Evolutionary conservation across 2,888 invertebrate genomes (phyloP), one percentile per base, ranked within the genome.

Genomic region (Pardosa pseudoannulata): DNA sequence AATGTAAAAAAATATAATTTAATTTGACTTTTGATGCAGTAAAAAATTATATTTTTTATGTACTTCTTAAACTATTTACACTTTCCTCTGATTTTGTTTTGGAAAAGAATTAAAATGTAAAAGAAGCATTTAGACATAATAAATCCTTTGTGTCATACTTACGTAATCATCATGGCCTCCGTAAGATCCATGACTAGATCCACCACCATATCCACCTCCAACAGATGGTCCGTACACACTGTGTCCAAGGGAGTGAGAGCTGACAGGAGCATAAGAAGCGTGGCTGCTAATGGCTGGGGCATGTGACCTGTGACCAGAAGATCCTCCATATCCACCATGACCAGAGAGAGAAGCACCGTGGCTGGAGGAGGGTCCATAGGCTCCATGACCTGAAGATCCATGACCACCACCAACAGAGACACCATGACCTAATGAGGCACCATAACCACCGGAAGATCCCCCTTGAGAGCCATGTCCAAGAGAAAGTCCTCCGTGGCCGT

Each of bases 161-260:
- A 85, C 83, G 11, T 32, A 67, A 56, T 78, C 83, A 73, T 85
- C 83, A 6, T 82, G 50, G 5, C 67, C 32, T 64, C 75, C 74
- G 23, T 74, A 81, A 23, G 76, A 83, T 3, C 31, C 65, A 19
- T 32, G 32, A 28, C 28, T 19, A 9, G 76, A n/a, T n/a, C n/a
- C n/a, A n/a, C n/a, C 36, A 28, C 65, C 23, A 39, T 85, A 72
- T 31, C 71, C 79, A 27, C 27, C 6, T 7, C 31, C 39, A 28
- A 28, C 70, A 39, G 78, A 56, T 68, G 78, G 56, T 39, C 78
- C 78, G 9, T 78, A 78, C 2, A 78, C 36, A n/a, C 78, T 39
- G 19, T 79, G 79, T 13, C 75, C 70, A n/a, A 29, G n/a, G 83
- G 83, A 29, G 72, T 73, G n/a, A 78, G 28, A 28, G 29, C 65